Conservation (phyloP, 2,888 invertebrate genomes). For the Rugalucina vietnamica region DNA sequence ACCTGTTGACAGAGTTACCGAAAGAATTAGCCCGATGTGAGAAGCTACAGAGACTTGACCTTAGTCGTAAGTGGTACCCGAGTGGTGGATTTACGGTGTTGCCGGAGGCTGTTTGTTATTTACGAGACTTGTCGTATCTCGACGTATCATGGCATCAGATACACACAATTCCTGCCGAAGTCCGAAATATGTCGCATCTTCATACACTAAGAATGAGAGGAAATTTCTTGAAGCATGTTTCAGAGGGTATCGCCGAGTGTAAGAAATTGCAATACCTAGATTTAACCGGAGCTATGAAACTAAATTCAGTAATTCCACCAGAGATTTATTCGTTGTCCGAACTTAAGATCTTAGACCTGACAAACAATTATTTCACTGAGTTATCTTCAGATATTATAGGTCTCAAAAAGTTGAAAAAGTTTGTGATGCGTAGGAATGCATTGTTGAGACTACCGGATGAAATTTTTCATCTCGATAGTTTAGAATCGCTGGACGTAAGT, state of each 20-base stretch:
- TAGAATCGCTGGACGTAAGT: conserved; percentile 75
- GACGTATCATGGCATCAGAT: conserved; percentile 79
- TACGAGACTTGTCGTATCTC: conserved; percentile 71
- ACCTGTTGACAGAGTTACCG: conserved; percentile 72
- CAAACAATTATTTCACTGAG: conserved; percentile 78
- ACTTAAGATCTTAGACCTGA: conserved; percentile 72
- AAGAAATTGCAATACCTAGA: conserved; percentile 71
- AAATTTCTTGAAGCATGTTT: conserved; percentile 75
- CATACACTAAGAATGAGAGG: conserved; percentile 74
- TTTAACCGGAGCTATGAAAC: conserved; percentile 76
- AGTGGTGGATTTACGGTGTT: conserved; percentile 71
- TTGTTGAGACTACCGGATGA: conserved; percentile 75
- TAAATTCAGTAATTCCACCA: conserved; percentile 72
- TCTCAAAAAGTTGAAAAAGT: conserved; percentile 69
- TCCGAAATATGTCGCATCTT: conserved; percentile 73
- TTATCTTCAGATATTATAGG: conserved; percentile 73
- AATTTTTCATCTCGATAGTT: conserved; percentile 71
- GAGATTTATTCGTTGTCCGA: conserved; percentile 73
- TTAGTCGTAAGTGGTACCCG: conserved; percentile 79
- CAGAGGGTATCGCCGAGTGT: conserved; percentile 72
- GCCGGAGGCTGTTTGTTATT: conserved; percentile 71
- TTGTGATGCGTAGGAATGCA: conserved; percentile 77
- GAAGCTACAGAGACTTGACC: conserved; percentile 71
- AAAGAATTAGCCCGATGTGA: conserved; percentile 70
- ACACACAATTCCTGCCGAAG: conserved; percentile 74